These are phyloP conservation scores for Amphipoea oculea DNA, from an alignment of 2,888 invertebrate genomes.

Conservation along the genomic window DNA sequence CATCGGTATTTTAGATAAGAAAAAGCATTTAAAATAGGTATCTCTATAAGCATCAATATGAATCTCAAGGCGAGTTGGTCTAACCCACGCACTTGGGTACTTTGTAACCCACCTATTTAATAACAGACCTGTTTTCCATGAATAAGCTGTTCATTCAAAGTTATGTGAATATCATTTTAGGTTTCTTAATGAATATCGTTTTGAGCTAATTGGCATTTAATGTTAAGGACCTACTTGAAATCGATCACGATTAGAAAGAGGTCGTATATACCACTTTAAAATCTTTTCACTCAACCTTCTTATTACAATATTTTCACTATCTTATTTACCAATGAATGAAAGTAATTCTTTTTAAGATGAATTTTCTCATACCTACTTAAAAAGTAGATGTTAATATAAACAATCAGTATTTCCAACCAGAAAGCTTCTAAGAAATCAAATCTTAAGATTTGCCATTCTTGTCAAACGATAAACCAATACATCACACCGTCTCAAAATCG, in stretches of 20 bases:
- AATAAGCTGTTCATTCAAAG: background rate
- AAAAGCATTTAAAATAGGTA: constrained; percentile 21
- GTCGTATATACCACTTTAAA: background rate
- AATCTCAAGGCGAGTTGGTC: constrained; percentile 50
- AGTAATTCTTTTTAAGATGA: background rate
- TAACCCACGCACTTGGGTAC: constrained; percentile 7
- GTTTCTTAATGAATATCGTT: background rate
- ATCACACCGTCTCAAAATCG: background rate
- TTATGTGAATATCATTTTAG: constrained; percentile 3
- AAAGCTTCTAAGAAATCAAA: background rate
- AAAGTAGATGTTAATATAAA: background rate
- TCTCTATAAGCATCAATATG: background rate
- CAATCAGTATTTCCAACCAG: background rate
- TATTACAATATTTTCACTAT: background rate
- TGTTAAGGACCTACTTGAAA: constrained; percentile 2
- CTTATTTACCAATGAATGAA: background rate
- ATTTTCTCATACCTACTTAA: background rate
- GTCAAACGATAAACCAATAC: background rate
- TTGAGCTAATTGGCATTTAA: constrained; percentile 8
- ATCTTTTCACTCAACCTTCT: background rate
- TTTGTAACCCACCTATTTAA: constrained; percentile 12
- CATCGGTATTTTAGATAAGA: constrained; percentile 29
- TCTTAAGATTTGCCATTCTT: background rate
- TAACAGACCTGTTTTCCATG: constrained; percentile 15
- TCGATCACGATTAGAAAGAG: background rate